Evolutionary conservation across 1,140 invertebrate species (phyloP).

Genomic region (Caenorhabditis briggsae): DNA sequence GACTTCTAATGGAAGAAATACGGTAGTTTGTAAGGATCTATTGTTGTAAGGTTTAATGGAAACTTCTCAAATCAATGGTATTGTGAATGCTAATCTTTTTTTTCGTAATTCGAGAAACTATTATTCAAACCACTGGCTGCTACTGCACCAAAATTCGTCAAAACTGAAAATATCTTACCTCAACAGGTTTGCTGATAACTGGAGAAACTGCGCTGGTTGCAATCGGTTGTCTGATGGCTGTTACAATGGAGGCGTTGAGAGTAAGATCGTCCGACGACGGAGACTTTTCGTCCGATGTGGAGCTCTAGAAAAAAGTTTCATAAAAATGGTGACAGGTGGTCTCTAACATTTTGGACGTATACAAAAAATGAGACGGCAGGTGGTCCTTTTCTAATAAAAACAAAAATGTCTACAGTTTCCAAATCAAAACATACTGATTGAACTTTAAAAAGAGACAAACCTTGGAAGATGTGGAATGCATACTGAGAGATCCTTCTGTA

Average conservation of each 20-base stretch:
- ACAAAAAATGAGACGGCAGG: background rate
- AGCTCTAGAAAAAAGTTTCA: background rate
- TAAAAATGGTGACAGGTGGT: background rate
- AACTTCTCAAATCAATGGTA: too few species aligned
- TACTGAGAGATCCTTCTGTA: slow-evolving; percentile 33
- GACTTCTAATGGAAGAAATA: too few species aligned
- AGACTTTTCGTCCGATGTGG: slow-evolving; percentile 44
- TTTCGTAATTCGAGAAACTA: too few species aligned
- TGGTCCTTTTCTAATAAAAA: background rate
- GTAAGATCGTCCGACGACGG: slow-evolving; percentile 43
- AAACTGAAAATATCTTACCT: background rate
- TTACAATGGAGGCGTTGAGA: slow-evolving; percentile 48
- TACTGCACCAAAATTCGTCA: too few species aligned
- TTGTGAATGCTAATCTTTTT: too few species aligned
- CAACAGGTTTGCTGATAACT: slow-evolving; percentile 53
- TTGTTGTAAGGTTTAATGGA: too few species aligned
- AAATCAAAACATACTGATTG: background rate
- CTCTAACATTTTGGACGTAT: background rate
- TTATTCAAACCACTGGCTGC: too few species aligned
- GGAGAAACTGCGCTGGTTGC: slow-evolving; percentile 20
- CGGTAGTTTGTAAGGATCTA: too few species aligned
- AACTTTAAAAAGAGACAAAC: background rate
- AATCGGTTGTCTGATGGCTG: slow-evolving; percentile 49
- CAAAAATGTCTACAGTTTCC: background rate
- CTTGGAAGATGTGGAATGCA: slow-evolving; percentile 48